phyloP scores from a whole-genome alignment of 1,140 invertebrate genomes.

The Tenebrio molitor region DNA sequence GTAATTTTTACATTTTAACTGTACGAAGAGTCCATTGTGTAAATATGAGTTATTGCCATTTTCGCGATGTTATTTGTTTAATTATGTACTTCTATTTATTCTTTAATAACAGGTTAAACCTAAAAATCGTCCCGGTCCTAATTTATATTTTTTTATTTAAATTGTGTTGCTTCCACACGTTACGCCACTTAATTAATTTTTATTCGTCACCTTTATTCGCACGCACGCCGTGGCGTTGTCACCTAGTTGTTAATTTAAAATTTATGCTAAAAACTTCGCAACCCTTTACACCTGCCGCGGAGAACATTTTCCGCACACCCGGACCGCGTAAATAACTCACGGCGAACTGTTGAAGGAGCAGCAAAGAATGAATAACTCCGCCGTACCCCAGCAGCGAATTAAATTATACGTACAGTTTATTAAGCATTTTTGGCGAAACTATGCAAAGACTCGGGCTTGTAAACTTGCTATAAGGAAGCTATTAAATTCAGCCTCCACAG shows the following conservation, averaged over 20 bases:
- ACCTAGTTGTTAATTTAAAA: constrained; percentile 35
- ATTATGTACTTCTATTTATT: too few relatives aligned
- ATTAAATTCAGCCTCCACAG: constrained; percentile 27
- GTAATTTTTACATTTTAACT: too few relatives aligned
- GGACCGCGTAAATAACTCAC: constrained; percentile 39
- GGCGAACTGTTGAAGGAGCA: constrained; percentile 42
- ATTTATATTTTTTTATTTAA: too few relatives aligned
- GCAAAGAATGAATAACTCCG: constrained; percentile 35
- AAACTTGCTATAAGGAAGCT: constrained; percentile 40
- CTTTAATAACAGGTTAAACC: background rate
- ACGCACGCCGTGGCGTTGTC: constrained; percentile 19
- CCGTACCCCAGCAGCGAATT: constrained; percentile 31
- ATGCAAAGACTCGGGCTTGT: constrained; percentile 42
- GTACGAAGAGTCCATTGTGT: too few relatives aligned
- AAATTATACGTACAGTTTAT: constrained; percentile 50
- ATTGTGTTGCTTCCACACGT: too few relatives aligned
- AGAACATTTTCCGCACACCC: constrained; percentile 34
- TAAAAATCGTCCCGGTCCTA: background rate
- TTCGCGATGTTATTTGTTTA: too few relatives aligned
- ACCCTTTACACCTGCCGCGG: constrained; percentile 39
- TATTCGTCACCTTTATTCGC: constrained; percentile 8
- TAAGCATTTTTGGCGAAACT: constrained; percentile 50
- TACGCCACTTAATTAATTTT: constrained; percentile 26
- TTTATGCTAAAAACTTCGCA: constrained; percentile 44
- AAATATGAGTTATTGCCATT: too few relatives aligned